phyloP scores from a whole-genome alignment of 2,113 vertebrate genomes.

The Tragelaphus strepsiceros region DNA sequence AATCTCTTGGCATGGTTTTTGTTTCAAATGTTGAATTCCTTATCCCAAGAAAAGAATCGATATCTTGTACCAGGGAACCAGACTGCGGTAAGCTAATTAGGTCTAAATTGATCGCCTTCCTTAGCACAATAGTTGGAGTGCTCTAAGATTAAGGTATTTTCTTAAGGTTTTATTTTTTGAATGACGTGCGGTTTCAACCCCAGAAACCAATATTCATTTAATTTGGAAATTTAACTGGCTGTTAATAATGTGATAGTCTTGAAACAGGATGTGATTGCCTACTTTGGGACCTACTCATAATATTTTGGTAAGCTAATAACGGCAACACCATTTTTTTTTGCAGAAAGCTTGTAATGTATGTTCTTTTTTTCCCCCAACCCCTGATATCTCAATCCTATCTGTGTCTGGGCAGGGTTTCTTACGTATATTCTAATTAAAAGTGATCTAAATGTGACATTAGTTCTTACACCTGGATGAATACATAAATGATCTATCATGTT shows the following conservation, averaged over 20 bases:
- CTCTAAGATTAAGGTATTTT: neutral
- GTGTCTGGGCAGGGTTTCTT: neutral
- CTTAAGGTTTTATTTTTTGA: neutral
- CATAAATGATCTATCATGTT: neutral
- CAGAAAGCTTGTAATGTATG: neutral
- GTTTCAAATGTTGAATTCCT: neutral
- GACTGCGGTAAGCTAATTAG: neutral
- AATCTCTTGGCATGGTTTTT: neutral
- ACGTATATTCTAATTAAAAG: neutral
- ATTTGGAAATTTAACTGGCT: neutral
- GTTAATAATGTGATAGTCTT: neutral
- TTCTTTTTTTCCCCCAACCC: neutral
- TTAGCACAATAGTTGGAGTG: neutral
- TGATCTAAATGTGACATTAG: neutral
- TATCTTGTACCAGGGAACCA: neutral
- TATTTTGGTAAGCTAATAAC: neutral
- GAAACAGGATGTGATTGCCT: neutral
- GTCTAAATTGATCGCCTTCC: neutral
- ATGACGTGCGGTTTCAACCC: neutral
- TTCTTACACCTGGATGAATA: conserved; percentile 5
- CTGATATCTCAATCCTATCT: neutral
- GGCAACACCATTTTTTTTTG: neutral
- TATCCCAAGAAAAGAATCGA: neutral
- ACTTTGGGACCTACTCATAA: neutral
- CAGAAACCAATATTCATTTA: conserved; percentile 6